Percentiles rank a stretch among this genome's conserved stretches.
Conservation (phyloP, 2,888 invertebrate species). For the Andrena haemorrhoa region DNA sequence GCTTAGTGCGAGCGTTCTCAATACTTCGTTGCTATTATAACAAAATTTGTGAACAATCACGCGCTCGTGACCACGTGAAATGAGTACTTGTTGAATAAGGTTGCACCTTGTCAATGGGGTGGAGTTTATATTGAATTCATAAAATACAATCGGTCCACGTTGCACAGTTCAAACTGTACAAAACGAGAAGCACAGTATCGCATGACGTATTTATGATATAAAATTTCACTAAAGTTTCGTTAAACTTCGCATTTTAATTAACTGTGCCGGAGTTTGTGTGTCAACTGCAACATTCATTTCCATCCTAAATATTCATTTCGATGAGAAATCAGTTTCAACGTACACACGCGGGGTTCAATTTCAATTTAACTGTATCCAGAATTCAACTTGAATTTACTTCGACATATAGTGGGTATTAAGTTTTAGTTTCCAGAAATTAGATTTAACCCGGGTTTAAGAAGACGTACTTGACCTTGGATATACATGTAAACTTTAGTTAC, state of each 20-base stretch:
- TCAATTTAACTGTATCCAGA: background rate
- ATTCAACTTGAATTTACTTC: background rate
- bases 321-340: background rate
- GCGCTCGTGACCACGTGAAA: background rate
- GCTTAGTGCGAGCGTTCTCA: background rate
- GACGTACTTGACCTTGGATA: too few relatives aligned
- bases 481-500: background rate
- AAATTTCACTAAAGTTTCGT: background rate
- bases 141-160: background rate
- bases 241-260: background rate
- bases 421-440: too few relatives aligned
- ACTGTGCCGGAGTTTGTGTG: background rate
- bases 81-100: background rate
- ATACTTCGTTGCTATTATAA: background rate
- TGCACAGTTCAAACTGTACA: too few relatives aligned
- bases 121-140: background rate
- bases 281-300: background rate
- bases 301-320: too few relatives aligned
- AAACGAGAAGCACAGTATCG: background rate
- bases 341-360: background rate
- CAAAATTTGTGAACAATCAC: background rate
- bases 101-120: background rate
- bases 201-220: background rate
- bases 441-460: too few relatives aligned
- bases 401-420: too few relatives aligned